These are phyloP conservation scores for Yponomeuta cagnagella DNA, from an alignment of 2,888 invertebrate genomes.

Conservation along the genomic window DNA sequence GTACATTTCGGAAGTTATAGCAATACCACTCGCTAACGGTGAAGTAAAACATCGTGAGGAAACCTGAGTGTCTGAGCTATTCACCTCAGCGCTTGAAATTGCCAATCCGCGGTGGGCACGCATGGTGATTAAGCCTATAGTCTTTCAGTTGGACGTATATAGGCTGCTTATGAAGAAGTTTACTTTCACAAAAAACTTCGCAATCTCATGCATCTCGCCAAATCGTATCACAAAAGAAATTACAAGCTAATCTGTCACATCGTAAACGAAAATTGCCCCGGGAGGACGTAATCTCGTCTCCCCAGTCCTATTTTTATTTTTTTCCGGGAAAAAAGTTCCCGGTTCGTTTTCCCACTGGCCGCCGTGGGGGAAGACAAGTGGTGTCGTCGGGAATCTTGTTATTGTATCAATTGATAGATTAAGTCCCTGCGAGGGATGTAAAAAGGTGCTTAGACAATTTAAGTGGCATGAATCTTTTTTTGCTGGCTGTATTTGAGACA, in stretches of 20 bases:
- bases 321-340: slow-evolving; percentile 36
- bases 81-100: too few species aligned
- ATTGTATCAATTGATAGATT: slow-evolving; percentile 60
- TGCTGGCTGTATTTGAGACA: background rate
- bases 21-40: too few species aligned
- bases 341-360: slow-evolving; percentile 23
- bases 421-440: slow-evolving; percentile 28
- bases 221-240: slow-evolving; percentile 43
- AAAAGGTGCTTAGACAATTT: slow-evolving; percentile 1
- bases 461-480: background rate
- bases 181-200: slow-evolving; percentile 33
- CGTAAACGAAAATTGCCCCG: slow-evolving; percentile 44
- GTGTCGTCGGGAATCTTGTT: slow-evolving; percentile 56
- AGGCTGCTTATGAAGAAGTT: too few species aligned
- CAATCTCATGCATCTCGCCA: slow-evolving; percentile 45
- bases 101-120: too few species aligned
- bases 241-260: slow-evolving; percentile 74
- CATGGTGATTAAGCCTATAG: too few species aligned
- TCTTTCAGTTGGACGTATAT: too few species aligned
- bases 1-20: too few species aligned
- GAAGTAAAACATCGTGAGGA: too few species aligned
- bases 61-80: too few species aligned
- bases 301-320: slow-evolving; percentile 45
- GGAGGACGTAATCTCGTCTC: slow-evolving; percentile 54
- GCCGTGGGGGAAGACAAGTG: slow-evolving; percentile 32